Conservation (phyloP, 2,113 vertebrate genomes). For the Notarius quadriscutis region DNA sequence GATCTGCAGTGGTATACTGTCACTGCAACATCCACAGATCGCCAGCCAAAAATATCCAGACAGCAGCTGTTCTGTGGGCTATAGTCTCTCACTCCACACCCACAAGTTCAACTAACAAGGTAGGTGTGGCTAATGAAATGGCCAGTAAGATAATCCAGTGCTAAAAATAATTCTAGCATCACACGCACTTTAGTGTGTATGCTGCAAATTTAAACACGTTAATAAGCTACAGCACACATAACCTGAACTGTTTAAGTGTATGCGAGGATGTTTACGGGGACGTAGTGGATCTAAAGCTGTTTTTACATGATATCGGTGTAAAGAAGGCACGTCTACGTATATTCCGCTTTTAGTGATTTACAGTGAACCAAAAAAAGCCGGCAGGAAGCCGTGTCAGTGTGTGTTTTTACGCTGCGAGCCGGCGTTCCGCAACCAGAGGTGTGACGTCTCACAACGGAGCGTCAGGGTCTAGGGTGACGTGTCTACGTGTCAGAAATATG, state of each 20-base stretch:
- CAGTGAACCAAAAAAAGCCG: no score
- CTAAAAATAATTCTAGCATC: neutral
- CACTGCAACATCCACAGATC: neutral
- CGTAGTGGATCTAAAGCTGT: no score
- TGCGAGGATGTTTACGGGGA: neutral
- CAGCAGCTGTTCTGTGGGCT: slow-evolving; percentile 3
- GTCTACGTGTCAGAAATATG: no score
- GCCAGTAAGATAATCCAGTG: neutral
- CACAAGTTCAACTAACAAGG: neutral
- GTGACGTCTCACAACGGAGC: no score
- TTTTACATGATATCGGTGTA: no score
- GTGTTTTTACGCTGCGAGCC: no score
- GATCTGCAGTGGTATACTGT: neutral
- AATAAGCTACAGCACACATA: neutral
- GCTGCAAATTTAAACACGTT: neutral
- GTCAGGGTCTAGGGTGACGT: no score
- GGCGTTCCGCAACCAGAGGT: no score
- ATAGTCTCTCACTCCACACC: neutral
- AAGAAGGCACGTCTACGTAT: no score
- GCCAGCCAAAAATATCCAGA: neutral
- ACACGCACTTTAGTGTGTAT: neutral
- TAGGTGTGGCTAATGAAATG: neutral
- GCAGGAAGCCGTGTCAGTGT: no score
- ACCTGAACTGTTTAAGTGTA: neutral
- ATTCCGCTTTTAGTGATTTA: no score